These are phyloP conservation scores for Drosophila kambysellisi DNA, from an alignment of 2,888 invertebrate genomes.

Conservation along the genomic window DNA sequence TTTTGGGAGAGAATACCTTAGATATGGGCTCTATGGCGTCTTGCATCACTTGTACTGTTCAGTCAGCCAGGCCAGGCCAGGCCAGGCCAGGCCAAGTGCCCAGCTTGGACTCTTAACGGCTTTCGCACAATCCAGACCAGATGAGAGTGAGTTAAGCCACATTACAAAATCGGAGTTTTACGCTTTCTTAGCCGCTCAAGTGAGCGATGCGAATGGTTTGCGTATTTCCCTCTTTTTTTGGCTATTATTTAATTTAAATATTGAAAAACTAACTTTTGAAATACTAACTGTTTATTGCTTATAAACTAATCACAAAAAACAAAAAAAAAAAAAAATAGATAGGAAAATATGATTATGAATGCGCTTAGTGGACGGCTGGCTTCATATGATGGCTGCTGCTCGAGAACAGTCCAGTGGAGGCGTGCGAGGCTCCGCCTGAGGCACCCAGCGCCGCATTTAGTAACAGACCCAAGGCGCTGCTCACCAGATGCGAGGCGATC, in stretches of 20 bases:
- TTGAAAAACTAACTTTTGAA: slow-evolving; percentile 3
- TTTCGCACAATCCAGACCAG: slow-evolving; percentile 24
- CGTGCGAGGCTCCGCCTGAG: slow-evolving; percentile 83
- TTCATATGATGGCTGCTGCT: slow-evolving; percentile 62
- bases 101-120: slow-evolving; percentile 31
- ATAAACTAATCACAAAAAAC: slow-evolving; percentile 27
- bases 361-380: slow-evolving; percentile 21
- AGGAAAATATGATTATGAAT: neutral
- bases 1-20: slow-evolving; percentile 2
- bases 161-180: slow-evolving; percentile 34
- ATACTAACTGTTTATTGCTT: slow-evolving; percentile 36
- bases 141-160: neutral
- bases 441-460: slow-evolving; percentile 83
- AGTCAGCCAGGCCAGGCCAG: slow-evolving; percentile 15
- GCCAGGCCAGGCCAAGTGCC: slow-evolving; percentile 17
- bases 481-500: slow-evolving; percentile 82
- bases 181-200: slow-evolving; percentile 64
- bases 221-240: slow-evolving; percentile 15
- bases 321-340: slow-evolving; percentile 20
- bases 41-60: slow-evolving; percentile 25
- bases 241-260: neutral
- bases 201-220: slow-evolving; percentile 39
- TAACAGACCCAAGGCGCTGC: slow-evolving; percentile 80
- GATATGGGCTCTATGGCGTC: slow-evolving; percentile 2
- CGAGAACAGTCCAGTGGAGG: slow-evolving; percentile 65